These are phyloP conservation scores for Piaya cayana DNA, from an alignment of 2,113 vertebrate genomes.

Conservation along the genomic window DNA sequence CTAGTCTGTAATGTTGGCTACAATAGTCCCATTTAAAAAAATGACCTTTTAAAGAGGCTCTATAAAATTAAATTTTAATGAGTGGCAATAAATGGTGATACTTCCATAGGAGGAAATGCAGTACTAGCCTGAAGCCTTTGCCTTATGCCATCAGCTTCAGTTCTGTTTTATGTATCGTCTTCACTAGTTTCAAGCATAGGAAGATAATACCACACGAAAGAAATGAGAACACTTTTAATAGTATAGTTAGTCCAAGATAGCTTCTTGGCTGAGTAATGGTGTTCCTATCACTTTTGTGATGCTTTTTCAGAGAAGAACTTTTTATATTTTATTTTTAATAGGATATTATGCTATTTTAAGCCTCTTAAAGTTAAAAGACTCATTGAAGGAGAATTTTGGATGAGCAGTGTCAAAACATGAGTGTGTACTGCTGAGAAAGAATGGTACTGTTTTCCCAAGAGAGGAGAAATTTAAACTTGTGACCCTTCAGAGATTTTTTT, in stretches of 20 bases:
- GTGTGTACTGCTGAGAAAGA: not conserved
- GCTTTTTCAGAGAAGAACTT: not conserved
- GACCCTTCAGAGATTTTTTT: not conserved
- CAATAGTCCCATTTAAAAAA: constrained; percentile 13
- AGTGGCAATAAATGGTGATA: constrained; percentile 56
- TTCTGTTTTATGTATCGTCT: not conserved
- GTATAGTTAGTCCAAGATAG: not conserved
- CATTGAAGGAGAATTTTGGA: not conserved
- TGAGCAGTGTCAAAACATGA: not conserved
- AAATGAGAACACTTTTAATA: not conserved
- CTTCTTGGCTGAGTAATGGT: not conserved
- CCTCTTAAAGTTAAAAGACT: not conserved
- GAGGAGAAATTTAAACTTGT: not conserved
- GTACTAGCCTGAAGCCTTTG: constrained; percentile 28
- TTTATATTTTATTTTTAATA: not conserved
- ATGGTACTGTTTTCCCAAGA: not conserved
- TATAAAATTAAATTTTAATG: constrained; percentile 71
- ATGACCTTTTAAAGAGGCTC: constrained; percentile 66
- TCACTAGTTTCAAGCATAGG: not conserved
- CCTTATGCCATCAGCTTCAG: not conserved
- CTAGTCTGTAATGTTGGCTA: constrained; percentile 25
- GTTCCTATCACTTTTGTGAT: not conserved
- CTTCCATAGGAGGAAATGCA: constrained; percentile 44
- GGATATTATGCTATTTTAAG: not conserved
- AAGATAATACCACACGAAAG: not conserved